Conservation (phyloP, 2,888 invertebrate genomes). For the Panzeria rudis region DNA sequence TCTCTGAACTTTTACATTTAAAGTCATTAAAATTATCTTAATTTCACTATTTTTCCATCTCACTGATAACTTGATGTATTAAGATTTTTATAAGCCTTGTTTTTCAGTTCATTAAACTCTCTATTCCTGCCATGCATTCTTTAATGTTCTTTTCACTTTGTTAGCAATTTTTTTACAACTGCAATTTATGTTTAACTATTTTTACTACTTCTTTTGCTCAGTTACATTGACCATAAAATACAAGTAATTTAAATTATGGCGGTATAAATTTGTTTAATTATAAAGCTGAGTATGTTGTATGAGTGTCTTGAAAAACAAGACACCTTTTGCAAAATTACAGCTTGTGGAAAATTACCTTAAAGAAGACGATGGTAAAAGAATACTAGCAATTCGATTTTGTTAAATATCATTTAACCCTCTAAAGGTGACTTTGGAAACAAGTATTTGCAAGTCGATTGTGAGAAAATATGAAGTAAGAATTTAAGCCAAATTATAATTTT, state of each 20-base stretch:
- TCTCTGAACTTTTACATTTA: not conserved
- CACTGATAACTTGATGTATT: not conserved
- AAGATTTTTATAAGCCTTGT: constrained; percentile 17
- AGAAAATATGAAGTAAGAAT: too few species aligned
- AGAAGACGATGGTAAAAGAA: not conserved
- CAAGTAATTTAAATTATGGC: constrained; percentile 45
- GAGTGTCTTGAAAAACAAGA: not conserved
- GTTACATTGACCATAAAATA: constrained; percentile 34
- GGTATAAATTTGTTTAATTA: constrained; percentile 53
- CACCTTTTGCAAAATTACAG: constrained; percentile 4
- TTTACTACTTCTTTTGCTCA: constrained; percentile 18
- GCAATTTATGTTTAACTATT: constrained; percentile 19
- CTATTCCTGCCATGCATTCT: constrained; percentile 2
- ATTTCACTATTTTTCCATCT: not conserved
- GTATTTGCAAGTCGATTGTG: too few species aligned
- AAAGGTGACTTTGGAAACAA: not conserved
- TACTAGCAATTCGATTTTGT: not conserved
- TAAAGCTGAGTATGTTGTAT: not conserved
- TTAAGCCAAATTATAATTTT: too few species aligned
- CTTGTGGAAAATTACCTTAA: not conserved
- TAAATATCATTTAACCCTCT: constrained; percentile 16
- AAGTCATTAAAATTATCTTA: too few species aligned
- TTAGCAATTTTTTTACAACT: constrained; percentile 22
- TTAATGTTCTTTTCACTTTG: constrained; percentile 32
- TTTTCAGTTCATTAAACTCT: constrained; percentile 31